Base-by-base conservation (phyloP, 2,113 vertebrate genomes). In the Cygnus atratus region DNA sequence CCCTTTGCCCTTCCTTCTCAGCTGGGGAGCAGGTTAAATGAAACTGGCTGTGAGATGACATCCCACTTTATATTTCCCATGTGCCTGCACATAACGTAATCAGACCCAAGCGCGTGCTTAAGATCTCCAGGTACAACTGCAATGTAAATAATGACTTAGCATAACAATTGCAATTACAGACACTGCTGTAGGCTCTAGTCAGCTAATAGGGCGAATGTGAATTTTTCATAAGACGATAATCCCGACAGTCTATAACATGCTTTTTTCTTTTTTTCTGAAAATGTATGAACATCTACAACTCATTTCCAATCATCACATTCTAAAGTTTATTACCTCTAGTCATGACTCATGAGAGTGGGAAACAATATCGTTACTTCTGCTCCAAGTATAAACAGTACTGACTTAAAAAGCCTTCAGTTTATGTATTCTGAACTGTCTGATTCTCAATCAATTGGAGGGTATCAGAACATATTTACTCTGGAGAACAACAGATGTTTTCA, bases 401-500 rank as follows among this genome's bases (percentile, higher is more conserved):
- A n/a, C 54, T 94, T 59, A 46, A 72, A 87, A 91, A 89, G 52
- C 70, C 61, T 88, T 79, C 66, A 59, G 62, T 92, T 89, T 92
- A 58, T 87, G 65, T 88, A 86, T 93, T 78, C 92, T 76, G 63
- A 90, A 28, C 88, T 84, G 72, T 83, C 93, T 91, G 67, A 58
- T 66, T 85, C 90, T 86, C 88, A 58, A 33, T 94, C 86, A 90
- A 2, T 29, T 74, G 78, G 70, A 91, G 28, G 79, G 84, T 89
- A 94, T 81, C 58, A 95, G 88, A 86, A 86, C 63, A 54, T 92
- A 92, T 83, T 94, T 92, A 86, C 55, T 71, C 39, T 86, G 85
- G 95, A 93, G 41, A 86, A 54, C 74, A 94, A 80, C 83, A 95
- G 68, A 74, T 72, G 59, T 94, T 94, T 97, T 90, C 68, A 70